phyloP scores from a whole-genome alignment of 2,113 vertebrate species.

The Falcunculus frontatus region DNA sequence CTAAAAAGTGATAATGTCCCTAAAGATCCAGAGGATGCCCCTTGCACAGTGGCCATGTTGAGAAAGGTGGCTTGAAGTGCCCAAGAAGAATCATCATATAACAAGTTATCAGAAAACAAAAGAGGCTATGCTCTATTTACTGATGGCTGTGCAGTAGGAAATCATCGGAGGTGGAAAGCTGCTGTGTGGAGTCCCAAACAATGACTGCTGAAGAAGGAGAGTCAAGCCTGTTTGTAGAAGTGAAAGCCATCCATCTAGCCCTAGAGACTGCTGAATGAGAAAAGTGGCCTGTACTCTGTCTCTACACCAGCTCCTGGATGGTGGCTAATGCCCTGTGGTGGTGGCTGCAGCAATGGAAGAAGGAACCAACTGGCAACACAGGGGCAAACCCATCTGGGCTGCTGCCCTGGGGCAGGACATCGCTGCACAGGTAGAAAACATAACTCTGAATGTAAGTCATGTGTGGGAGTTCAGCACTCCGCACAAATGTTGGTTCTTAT shows the following conservation, averaged over 20 bases:
- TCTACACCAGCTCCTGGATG: not conserved
- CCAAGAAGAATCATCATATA: not conserved
- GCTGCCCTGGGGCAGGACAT: no score
- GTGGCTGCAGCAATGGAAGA: not conserved
- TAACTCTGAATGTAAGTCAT: rapidly evolving
- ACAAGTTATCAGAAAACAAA: not conserved
- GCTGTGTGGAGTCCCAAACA: no score
- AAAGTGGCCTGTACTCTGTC: not conserved
- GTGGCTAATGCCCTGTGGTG: no score
- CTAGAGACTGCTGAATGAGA: not conserved
- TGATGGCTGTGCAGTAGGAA: not conserved
- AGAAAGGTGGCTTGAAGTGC: not conserved
- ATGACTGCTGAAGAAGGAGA: not conserved
- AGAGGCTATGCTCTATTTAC: not conserved
- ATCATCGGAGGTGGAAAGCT: not conserved
- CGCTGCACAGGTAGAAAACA: rapidly evolving
- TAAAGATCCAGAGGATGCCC: not conserved
- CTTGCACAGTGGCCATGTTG: not conserved
- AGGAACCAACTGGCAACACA: not conserved
- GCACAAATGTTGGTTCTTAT: no score
- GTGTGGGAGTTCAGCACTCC: no score
- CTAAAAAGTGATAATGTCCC: not conserved
- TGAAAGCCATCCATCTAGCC: not conserved
- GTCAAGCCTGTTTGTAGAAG: not conserved
- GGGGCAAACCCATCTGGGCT: not conserved